Evolutionary conservation across 2,113 vertebrate species (phyloP), one percentile per base, ranked within the genome.

Genomic region (Poeciliopsis turrubarensis): DNA sequence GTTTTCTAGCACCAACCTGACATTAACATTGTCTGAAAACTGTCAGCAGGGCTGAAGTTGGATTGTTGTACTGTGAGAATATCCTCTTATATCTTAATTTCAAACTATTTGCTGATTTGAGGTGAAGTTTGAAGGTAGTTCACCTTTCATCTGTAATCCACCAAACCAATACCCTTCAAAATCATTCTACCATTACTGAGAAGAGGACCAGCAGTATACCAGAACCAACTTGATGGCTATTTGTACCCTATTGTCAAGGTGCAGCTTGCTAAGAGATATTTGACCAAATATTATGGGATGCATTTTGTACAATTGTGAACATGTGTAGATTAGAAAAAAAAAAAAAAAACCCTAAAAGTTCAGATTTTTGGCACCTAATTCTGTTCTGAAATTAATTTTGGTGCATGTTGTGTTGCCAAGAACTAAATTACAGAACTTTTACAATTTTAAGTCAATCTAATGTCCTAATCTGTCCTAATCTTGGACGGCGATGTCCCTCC

Each of bases 401-500:
- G 17, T 54, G 47, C 39, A 41, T 54, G 47, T 25, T 54, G 47
- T 54, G 19, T 54, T 54, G 22, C 19, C 15, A 54, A 54, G 25
- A 19, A 54, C 25, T 7, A 57, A n/a, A 57, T 54, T 22, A 54
- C 51, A 57, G 25, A 25, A 57, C 51, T 3, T 57, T 57, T 10
- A 11, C 3, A 10, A 8, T 17, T 8, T 10, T 57, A 25, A n/a
- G 25, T n/a, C 51, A n/a, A 57, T 57, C 51, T n/a, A n/a, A 57
- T 57, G 51, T n/a, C n/a, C 22, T 57, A 8, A n/a, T 7, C 51
- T 57, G 51, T n/a, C n/a, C 22, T 57, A 8, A n/a, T 7, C 51
- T 57, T 57, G 51, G 17, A 57, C 9, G 3, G 7, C 6, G 25
- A 25, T 70, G 73, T 76, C 51, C 82, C 8, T 65, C 39, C 34